Percentiles rank a stretch among this genome's conserved stretches.
Evolutionary conservation across 2,113 vertebrate species (phyloP).

Genomic region (Petrocephalus zakoni): DNA sequence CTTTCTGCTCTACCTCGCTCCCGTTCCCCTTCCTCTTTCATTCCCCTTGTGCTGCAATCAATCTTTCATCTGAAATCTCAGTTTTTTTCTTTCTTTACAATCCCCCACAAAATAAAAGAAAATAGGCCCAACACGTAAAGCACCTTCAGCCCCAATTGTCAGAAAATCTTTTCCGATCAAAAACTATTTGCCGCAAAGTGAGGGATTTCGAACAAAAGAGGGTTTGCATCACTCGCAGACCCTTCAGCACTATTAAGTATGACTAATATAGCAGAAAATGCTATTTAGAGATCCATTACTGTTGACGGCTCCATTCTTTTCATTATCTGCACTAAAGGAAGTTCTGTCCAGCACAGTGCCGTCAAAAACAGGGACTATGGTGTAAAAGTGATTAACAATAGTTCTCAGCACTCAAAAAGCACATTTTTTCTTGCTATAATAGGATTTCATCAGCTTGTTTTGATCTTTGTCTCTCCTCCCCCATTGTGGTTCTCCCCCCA

Average conservation of each 20-base stretch:
- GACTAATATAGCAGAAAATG: conserved; percentile 72
- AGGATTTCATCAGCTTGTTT: not conserved
- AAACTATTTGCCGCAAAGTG: conserved; percentile 47
- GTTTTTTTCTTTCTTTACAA: conserved; percentile 28
- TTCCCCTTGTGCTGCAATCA: conserved; percentile 44
- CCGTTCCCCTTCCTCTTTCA: conserved; percentile 40
- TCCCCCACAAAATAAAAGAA: conserved; percentile 44
- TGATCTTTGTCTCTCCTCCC: not conserved
- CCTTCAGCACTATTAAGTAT: conserved; percentile 65
- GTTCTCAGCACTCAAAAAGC: conserved; percentile 16
- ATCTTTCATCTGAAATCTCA: conserved; percentile 46
- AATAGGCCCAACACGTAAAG: conserved; percentile 58
- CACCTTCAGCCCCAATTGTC: conserved; percentile 52
- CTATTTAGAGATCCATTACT: conserved; percentile 65
- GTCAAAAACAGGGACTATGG: conserved; percentile 30
- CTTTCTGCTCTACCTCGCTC: conserved; percentile 36
- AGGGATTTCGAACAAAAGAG: conserved; percentile 50
- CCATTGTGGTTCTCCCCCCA: not conserved
- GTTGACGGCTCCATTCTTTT: conserved; percentile 62
- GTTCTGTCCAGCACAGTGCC: conserved; percentile 30
- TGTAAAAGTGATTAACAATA: conserved; percentile 50
- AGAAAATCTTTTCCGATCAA: conserved; percentile 53
- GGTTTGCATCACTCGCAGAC: conserved; percentile 54
- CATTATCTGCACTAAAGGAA: conserved; percentile 48
- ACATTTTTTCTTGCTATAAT: not conserved